A percentile compares a stretch with the other conserved stretches of the same genome.
These are phyloP conservation scores for Latrodectus geometricus DNA, from an alignment of 1,140 invertebrate species.

Conservation along the genomic window DNA sequence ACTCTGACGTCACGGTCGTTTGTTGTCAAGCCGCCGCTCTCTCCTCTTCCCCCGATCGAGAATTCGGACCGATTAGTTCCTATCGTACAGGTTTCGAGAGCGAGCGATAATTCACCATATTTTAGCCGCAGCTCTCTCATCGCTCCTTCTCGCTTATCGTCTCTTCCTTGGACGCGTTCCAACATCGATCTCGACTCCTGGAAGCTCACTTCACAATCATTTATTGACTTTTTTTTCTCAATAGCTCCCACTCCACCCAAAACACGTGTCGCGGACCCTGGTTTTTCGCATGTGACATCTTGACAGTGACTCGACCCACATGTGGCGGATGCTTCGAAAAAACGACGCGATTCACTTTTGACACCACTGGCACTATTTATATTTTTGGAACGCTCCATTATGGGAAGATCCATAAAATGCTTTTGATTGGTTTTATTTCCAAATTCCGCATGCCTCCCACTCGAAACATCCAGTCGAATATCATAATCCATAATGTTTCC, in stretches of 20 bases:
- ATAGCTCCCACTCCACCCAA: background rate
- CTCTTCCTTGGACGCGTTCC: slow-evolving; percentile 4
- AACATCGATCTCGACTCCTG: slow-evolving; percentile 15
- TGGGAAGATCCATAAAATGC: too few species aligned
- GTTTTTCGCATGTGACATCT: background rate
- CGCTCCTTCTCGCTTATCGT: slow-evolving; percentile 15
- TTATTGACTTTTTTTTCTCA: slow-evolving; percentile 38
- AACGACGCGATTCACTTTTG: too few species aligned
- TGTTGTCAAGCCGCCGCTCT: slow-evolving; percentile 16
- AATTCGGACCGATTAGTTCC: slow-evolving; percentile 11
- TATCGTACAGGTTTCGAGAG: slow-evolving; percentile 23
- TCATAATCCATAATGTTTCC: too few species aligned
- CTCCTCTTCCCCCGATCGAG: slow-evolving; percentile 3
- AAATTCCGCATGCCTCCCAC: too few species aligned
- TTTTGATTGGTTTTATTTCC: too few species aligned
- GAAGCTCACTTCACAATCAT: slow-evolving; percentile 13
- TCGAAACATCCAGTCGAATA: too few species aligned
- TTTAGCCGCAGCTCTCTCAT: slow-evolving; percentile 7
- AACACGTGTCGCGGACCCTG: background rate
- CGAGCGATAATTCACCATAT: slow-evolving; percentile 22
- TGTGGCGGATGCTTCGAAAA: background rate
- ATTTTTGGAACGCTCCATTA: too few species aligned
- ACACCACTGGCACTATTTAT: too few species aligned
- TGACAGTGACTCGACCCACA: slow-evolving; percentile 26
- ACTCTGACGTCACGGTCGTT: slow-evolving; percentile 49